A percentile compares a stretch with the other conserved stretches of the same genome.
phyloP scores from a whole-genome alignment of 1,140 invertebrate genomes.

The Diprion similis region DNA sequence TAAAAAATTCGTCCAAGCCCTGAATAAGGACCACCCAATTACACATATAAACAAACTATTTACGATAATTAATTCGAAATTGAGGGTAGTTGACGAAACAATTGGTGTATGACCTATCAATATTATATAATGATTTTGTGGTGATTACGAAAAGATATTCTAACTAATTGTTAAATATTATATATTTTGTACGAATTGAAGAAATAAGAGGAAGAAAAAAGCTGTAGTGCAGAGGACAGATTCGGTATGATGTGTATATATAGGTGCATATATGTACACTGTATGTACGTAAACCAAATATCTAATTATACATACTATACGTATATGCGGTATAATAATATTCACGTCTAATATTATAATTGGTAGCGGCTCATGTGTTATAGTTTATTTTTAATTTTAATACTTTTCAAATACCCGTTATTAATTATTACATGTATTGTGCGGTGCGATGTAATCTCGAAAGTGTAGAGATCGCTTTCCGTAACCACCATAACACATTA shows the following conservation, averaged over 20 bases:
- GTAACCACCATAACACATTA: slow-evolving; percentile 3
- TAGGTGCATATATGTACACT: background rate
- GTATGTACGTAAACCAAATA: background rate
- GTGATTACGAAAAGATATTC: slow-evolving; percentile 2
- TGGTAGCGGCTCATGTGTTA: background rate
- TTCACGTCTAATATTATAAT: too few species aligned
- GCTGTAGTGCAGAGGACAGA: background rate
- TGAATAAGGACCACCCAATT: too few species aligned
- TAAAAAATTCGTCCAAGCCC: too few species aligned
- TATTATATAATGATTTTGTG: background rate
- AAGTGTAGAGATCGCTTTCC: background rate
- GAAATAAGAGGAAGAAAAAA: background rate
- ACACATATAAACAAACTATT: too few species aligned
- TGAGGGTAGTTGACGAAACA: background rate
- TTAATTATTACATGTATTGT: too few species aligned
- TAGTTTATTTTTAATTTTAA: background rate
- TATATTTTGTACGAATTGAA: slow-evolving; percentile 5
- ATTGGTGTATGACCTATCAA: background rate
- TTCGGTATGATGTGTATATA: background rate
- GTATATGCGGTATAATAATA: too few species aligned
- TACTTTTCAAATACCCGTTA: background rate
- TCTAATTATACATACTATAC: too few species aligned
- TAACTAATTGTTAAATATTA: background rate
- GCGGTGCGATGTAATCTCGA: background rate
- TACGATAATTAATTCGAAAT: too few species aligned